Conservation (phyloP, 1,140 invertebrate genomes). For the Tetranychus urticae region DNA sequence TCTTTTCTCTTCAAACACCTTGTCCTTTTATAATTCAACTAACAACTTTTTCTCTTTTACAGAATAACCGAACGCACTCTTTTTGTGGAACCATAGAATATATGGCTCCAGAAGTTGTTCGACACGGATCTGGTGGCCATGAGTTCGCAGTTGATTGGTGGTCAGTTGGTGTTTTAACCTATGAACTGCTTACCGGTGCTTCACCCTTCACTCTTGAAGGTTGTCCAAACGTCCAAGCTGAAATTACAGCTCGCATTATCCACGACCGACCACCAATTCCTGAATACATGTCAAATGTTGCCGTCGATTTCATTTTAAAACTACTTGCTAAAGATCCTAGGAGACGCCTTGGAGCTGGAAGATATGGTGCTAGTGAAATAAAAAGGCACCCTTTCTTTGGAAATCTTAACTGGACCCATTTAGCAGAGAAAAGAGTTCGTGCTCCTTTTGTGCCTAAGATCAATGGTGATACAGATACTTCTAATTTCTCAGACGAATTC, state of each 20-base stretch:
- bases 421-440: conserved; percentile 40
- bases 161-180: conserved; percentile 86
- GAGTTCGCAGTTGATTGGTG: conserved; percentile 91
- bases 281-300: conserved; percentile 54
- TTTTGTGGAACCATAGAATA: conserved; percentile 96
- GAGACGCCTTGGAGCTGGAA: conserved; percentile 57
- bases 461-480: conserved; percentile 49
- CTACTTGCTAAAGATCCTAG: conserved; percentile 78
- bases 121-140: conserved; percentile 52
- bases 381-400: conserved; percentile 65
- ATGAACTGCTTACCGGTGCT: conserved; percentile 84
- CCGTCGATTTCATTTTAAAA: conserved; percentile 55
- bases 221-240: conserved; percentile 63
- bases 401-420: conserved; percentile 46
- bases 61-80: conserved; percentile 62
- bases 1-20: background rate
- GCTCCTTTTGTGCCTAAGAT: conserved; percentile 64
- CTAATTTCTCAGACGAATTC: conserved; percentile 89
- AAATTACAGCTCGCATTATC: conserved; percentile 71
- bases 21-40: conserved; percentile 32
- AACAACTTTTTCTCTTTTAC: conserved; percentile 1
- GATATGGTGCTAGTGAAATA: conserved; percentile 49
- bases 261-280: conserved; percentile 69
- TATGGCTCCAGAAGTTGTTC: conserved; percentile 84
- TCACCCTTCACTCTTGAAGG: conserved; percentile 88